A percentile compares a stretch with the other conserved stretches of the same genome.
These are phyloP conservation scores for Zootoca vivipara DNA, from an alignment of 2,113 vertebrate genomes.

Conservation along the genomic window DNA sequence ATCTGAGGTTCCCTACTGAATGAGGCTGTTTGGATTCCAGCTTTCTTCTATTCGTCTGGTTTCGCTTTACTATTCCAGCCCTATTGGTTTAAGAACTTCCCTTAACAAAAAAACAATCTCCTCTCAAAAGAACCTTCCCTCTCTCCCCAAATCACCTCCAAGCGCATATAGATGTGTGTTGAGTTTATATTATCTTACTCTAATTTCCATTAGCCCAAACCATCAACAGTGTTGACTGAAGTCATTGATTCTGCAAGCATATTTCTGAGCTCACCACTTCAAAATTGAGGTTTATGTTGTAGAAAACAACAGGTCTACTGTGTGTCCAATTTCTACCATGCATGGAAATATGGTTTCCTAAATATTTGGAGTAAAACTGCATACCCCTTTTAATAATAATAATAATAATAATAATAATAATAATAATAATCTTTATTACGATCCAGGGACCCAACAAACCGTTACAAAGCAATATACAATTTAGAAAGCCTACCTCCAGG, in stretches of 20 bases:
- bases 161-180: neutral
- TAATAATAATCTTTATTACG: too few relatives aligned
- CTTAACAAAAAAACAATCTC: neutral
- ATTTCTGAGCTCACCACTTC: neutral
- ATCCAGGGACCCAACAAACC: too few relatives aligned
- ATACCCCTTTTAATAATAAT: neutral
- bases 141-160: neutral
- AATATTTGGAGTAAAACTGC: neutral
- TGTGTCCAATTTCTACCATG: neutral
- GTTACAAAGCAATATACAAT: too few relatives aligned
- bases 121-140: too few relatives aligned
- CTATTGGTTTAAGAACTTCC: neutral
- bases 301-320: neutral
- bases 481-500: too few relatives aligned
- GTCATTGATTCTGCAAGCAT: neutral
- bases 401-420: too few relatives aligned
- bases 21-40: neutral
- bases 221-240: neutral
- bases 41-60: neutral
- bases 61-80: accelerated
- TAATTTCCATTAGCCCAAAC: neutral
- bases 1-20: accelerated
- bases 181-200: neutral
- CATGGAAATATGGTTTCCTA: neutral
- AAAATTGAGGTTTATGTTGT: neutral